Percentiles rank a stretch among this genome's conserved stretches.
These are phyloP conservation scores for Dione juno DNA, from an alignment of 2,888 invertebrate genomes.

Conservation along the genomic window DNA sequence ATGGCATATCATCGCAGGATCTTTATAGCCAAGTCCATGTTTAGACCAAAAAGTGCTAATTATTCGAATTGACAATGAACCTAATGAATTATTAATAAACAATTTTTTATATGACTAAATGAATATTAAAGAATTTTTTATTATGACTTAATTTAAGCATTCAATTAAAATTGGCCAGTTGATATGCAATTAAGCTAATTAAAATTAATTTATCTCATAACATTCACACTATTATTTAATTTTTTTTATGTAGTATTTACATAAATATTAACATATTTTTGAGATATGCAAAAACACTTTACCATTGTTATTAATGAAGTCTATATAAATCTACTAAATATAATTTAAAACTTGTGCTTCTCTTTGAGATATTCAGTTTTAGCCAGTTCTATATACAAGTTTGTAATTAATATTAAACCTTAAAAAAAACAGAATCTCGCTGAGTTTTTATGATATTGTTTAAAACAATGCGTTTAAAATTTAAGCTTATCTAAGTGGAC, in stretches of 20 bases:
- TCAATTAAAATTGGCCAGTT: background rate
- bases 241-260: background rate
- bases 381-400: no score
- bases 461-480: no score
- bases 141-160: background rate
- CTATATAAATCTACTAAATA: no score
- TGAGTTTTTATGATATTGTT: no score
- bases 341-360: no score
- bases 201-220: background rate
- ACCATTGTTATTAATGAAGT: no score
- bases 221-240: background rate
- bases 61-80: conserved; percentile 29
- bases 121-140: conserved; percentile 13
- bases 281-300: no score
- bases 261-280: no score
- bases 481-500: no score
- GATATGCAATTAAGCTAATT: background rate
- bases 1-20: conserved; percentile 29
- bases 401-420: no score
- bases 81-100: conserved; percentile 22
- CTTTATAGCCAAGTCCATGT: conserved; percentile 31
- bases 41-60: conserved; percentile 26
- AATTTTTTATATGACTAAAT: conserved; percentile 3
- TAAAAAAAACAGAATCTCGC: no score
- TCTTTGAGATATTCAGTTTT: no score